A percentile compares a stretch with the other conserved stretches of the same genome.
Evolutionary conservation across 2,113 vertebrate species (phyloP).

Genomic region (Onychostruthus taczanowskii): DNA sequence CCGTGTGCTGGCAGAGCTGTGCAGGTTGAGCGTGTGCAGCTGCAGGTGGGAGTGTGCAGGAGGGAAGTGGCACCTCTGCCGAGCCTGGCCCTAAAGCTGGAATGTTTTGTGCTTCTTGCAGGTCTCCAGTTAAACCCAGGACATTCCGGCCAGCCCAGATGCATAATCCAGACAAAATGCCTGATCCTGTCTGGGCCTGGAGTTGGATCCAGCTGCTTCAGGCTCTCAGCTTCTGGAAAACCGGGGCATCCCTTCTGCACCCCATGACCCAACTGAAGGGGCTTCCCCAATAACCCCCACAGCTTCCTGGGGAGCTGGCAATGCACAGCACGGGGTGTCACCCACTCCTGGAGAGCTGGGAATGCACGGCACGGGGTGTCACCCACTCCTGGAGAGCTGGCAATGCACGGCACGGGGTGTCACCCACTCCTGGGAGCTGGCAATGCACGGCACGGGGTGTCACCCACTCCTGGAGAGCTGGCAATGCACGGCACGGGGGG

Average conservation of each 20-base stretch:
- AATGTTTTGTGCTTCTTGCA: not conserved
- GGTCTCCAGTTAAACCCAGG: rapidly evolving
- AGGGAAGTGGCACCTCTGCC: not conserved
- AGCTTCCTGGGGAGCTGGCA: not conserved
- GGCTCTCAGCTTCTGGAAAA: not conserved
- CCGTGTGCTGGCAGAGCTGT: not conserved
- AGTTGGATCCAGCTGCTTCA: not conserved
- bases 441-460: not conserved
- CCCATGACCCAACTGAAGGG: rapidly evolving
- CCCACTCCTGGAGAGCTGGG: too few species aligned
- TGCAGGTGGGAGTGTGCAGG: not conserved
- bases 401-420: not conserved
- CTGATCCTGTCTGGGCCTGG: not conserved
- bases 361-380: not conserved
- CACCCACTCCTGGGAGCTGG: not conserved
- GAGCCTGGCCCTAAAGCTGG: not conserved
- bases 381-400: not conserved
- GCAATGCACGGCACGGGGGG: not conserved
- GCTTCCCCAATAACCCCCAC: not conserved
- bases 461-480: not conserved
- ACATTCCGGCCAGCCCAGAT: not conserved
- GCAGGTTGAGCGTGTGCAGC: not conserved
- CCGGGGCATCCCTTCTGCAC: not conserved
- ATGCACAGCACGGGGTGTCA: too few species aligned
- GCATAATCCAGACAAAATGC: not conserved